Conservation (phyloP, 1,140 invertebrate species). For the Augochlora pura region DNA sequence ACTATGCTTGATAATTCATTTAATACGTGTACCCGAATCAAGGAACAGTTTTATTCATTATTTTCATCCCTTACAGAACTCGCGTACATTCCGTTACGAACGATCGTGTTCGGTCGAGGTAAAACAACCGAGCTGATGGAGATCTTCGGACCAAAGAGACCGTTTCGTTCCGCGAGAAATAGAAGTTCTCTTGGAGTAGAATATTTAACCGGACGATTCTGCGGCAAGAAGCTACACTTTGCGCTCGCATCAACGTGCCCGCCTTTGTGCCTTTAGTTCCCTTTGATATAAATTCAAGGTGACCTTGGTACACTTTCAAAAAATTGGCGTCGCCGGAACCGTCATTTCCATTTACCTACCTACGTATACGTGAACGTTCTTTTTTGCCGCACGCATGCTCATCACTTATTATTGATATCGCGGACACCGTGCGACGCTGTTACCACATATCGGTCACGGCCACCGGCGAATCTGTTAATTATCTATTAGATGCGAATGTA, state of each 20-base stretch:
- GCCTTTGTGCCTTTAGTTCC: background rate
- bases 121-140: background rate
- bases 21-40: no score
- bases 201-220: background rate
- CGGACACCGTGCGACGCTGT: slow-evolving; percentile 41
- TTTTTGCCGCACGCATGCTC: slow-evolving; percentile 46
- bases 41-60: no score
- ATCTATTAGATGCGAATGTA: slow-evolving; percentile 41
- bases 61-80: no score
- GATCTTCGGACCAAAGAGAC: background rate
- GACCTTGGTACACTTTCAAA: slow-evolving; percentile 42
- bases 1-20: no score
- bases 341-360: slow-evolving; percentile 28
- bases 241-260: background rate
- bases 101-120: no score
- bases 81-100: no score
- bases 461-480: slow-evolving; percentile 43
- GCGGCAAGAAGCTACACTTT: background rate
- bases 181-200: background rate
- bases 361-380: slow-evolving; percentile 27
- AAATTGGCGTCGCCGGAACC: slow-evolving; percentile 19
- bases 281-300: slow-evolving; percentile 22
- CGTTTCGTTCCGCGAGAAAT: background rate
- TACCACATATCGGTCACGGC: slow-evolving; percentile 50
- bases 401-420: slow-evolving; percentile 50